These are phyloP conservation scores for Scarus forsteni DNA, from an alignment of 2,797 vertebrate genomes.

Conservation along the genomic window DNA sequence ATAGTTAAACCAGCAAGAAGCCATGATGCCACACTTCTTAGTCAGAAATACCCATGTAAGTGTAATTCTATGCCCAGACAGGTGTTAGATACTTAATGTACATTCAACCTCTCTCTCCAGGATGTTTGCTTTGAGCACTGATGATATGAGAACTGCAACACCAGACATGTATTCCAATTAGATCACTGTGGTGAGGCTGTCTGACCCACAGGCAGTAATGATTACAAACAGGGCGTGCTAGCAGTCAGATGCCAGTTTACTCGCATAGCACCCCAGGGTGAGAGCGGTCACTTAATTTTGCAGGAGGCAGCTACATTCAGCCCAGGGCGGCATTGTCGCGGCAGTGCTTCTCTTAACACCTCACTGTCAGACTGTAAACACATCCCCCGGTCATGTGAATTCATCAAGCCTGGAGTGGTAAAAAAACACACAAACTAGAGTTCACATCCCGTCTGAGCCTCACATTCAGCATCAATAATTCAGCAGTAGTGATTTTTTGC, in stretches of 20 bases:
- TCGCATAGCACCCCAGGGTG: conserved; percentile 32
- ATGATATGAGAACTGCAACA: conserved; percentile 38
- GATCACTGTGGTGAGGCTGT: conserved; percentile 35
- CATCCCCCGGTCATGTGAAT: conserved; percentile 24
- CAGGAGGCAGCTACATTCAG: conserved; percentile 32
- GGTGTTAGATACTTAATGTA: conserved; percentile 16
- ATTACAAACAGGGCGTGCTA: conserved; percentile 52
- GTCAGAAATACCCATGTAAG: neutral
- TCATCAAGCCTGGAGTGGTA: neutral
- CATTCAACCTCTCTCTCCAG: conserved; percentile 9
- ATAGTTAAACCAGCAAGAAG: conserved; percentile 1
- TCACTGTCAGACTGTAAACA: conserved; percentile 47
- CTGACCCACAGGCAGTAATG: conserved; percentile 47
- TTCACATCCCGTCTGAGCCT: conserved; percentile 26
- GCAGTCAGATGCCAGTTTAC: conserved; percentile 55
- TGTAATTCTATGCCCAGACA: conserved; percentile 17
- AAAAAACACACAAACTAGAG: conserved; percentile 4
- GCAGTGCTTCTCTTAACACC: conserved; percentile 34
- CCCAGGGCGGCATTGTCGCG: conserved; percentile 24
- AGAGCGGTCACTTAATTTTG: conserved; percentile 46
- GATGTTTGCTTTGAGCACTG: conserved; percentile 42
- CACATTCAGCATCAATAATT: conserved; percentile 49
- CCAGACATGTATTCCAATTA: conserved; percentile 62
- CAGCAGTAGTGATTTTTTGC: conserved; percentile 50
- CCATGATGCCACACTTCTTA: conserved; percentile 1